Base-by-base conservation (phyloP, 2,888 invertebrate species). In the Reticulitermes lucifugus region DNA sequence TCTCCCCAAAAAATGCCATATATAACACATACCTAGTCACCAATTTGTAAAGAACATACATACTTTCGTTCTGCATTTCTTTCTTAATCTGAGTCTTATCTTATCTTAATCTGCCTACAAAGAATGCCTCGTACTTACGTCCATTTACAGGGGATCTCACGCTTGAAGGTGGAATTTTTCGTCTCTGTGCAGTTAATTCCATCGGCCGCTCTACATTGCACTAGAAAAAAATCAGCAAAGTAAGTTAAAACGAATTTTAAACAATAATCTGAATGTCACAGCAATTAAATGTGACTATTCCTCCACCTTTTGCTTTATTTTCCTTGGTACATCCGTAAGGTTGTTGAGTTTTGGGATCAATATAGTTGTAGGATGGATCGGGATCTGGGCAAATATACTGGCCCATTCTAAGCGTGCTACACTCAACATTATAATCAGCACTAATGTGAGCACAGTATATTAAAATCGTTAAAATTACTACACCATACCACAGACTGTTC, bases 331-430 rank as follows among this genome's bases (percentile, higher is more conserved):
- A 98, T 85, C 96, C 96, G 88, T 91, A 91, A 59, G 96, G 94
- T 89, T 98, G 98, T 90, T 99, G 98, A 0, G 98, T 98, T 89
- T 95, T 94, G 0, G 95, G 94, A 90, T 98, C 98, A 88, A 98
- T 97, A 85, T 91, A 91, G 88, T 96, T 95, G 88, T 94, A 94
- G 88, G 92, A 91, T 18, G 88, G 88, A 87, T 92, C 92, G 10
- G 96, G 96, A 92, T 96, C 95, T 0, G 96, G 96, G 89, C 97
- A 98, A 87, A 96, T 93, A 89, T 93, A 97, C 89, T 97, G 97
- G 0, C 97, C 97, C 92, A 96, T 92, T 88, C 95, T 92, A 88
- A 97, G 91, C 81, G 93, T 94, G 89, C 91, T 94, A 89, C 97
- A 97, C 89, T 96, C 95, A 55, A 94, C 92, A 41, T 43, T 22